Evolutionary conservation across 2,113 vertebrate genomes (phyloP), one percentile per base, ranked within the genome.

Genomic region (Scomber japonicus): DNA sequence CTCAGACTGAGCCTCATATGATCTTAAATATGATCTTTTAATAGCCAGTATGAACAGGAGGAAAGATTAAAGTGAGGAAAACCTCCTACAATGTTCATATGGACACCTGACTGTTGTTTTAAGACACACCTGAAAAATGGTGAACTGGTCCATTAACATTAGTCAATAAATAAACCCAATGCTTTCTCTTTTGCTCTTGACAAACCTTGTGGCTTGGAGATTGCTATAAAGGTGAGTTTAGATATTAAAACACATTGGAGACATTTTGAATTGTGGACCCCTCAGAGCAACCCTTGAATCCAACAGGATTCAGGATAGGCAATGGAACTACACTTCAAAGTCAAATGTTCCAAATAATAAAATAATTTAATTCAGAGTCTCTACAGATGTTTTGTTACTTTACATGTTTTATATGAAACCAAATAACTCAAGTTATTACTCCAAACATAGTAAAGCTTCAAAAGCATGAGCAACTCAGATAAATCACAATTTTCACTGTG

Each of bases 281-380:
- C 35, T 35, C 5, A 35, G 9, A 35, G 4, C 12, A 27, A 48
- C 11, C 11, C 48, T 8, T 31, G 3, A 30, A 40, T 40, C 14
- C 14, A 24, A 73, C 24, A 27, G 24, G 45, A 24, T 30, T 14
- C 10, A 40, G 2, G 2, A 55, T 2, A 65, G 9, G 17, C 14
- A 24, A 27, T 40, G 35, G 35, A 40, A 9, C 9, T 40, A 40
- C 35, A 40, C 35, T 9, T 40, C 35, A 10, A 44, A 19, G 14
- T 51, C 11, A 63, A 17, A 69, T 35, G 13, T 12, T 55, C 12
- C 31, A 57, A n/a, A 12, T 35, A 35, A 5, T 72, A 19, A 85
- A 80, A 73, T 69, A 6, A 78, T 81, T 63, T 62, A 76, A 72
- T 80, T 24, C 7, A 40, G 14, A n/a, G 31, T 21, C 4, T 53